Base-by-base conservation (phyloP, 2,888 invertebrate genomes). In the Aplocera efformata region DNA sequence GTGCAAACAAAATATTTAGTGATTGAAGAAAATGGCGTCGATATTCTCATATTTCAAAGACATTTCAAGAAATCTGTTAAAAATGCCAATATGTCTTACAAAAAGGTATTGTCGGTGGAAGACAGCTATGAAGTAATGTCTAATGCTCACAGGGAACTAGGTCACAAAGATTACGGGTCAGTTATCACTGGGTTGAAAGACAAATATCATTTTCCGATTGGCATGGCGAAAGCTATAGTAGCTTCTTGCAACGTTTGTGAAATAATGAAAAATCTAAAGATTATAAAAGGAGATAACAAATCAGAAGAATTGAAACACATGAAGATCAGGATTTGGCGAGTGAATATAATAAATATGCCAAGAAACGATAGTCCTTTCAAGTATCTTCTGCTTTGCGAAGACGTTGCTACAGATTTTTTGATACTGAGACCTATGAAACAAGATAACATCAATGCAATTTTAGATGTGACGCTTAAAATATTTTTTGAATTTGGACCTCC, bases 401-500 rank as follows among this genome's bases (percentile, higher is more conserved):
- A 33, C 7, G 11, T 13, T 3, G 7, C 2, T 4, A 9, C 33
- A 4, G 23, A 40, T 9, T 40, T 40, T n/a, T 6, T 40, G 8
- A 40, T 40, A 8, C 10, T 40, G 3, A 11, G 40, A 7, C 23
- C 29, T 9, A 10, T 33, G 2, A 24, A n/a, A 3, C 20, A 29
- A 1, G 17, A 3, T 0, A 21, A 3, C 1, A 7, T 21, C 3
- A 25, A 24, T 3, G 23, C 10, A 17, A 10, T 40, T 1, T 6
- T 33, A 3, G 11, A 25, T 1, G n/a, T 29, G 6, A 20, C 33
- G 1, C 3, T 13, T 3, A 33, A 33, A 10, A 13, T 29, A 1
- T 40, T 40, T 6, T 24, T 24, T 11, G 7, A 11, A 24, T 33
- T 33, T 10, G 40, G 40, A 28, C 8, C 29, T 11, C 40, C 40